Evolutionary conservation across 2,113 vertebrate genomes (phyloP).

Genomic region (Vidua chalybeata): DNA sequence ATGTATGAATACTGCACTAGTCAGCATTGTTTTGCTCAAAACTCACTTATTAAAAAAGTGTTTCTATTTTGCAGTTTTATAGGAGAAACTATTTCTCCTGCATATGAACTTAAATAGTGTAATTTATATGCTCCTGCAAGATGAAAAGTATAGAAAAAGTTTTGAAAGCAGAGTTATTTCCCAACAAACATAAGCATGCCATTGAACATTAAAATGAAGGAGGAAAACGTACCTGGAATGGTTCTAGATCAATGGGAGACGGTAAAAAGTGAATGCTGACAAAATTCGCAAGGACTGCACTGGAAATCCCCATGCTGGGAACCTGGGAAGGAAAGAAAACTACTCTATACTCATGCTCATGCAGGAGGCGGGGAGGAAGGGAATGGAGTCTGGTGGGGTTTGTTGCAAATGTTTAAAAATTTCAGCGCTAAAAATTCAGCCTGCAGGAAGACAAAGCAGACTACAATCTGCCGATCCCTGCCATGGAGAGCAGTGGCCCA

Average conservation of each 20-base stretch:
- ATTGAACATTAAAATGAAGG: not conserved
- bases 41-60: not conserved
- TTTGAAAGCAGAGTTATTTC: not conserved
- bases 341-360: accelerated
- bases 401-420: not conserved
- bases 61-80: not conserved
- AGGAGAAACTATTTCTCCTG: not conserved
- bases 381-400: not conserved
- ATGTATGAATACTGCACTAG: not conserved
- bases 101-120: not conserved
- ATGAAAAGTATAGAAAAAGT: not conserved
- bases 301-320: not conserved
- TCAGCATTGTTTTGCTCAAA: not conserved
- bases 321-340: slow-evolving; percentile 21
- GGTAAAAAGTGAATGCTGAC: slow-evolving; percentile 72
- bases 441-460: not conserved
- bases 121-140: not conserved
- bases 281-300: slow-evolving; percentile 23
- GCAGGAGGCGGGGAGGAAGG: not conserved
- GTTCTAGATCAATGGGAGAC: slow-evolving; percentile 72
- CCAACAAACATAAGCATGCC: not conserved
- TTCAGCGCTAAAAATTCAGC: not conserved
- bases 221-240: slow-evolving; percentile 26
- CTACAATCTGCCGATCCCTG: not conserved
- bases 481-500: accelerated